A percentile compares a stretch with the other conserved stretches of the same genome.
Conservation (phyloP, 2,797 vertebrate genomes). For the Syngnathus acus region DNA sequence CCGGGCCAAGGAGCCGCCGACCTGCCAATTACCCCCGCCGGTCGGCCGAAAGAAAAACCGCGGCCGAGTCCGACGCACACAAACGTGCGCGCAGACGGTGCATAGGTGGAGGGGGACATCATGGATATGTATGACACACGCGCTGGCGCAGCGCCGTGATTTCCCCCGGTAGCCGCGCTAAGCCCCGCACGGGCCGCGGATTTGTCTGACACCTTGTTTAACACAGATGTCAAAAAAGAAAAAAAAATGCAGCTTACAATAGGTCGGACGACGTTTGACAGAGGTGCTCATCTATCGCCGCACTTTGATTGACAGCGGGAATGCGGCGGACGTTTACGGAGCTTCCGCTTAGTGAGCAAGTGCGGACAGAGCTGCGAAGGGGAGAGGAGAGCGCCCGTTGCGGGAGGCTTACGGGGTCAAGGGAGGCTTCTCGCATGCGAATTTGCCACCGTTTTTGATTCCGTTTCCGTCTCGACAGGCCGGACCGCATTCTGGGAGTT, state of each 20-base stretch:
- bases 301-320: slow-evolving; percentile 54
- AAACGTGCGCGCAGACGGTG: slow-evolving; percentile 12
- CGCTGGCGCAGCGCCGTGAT: slow-evolving; percentile 57
- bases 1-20: slow-evolving; percentile 44
- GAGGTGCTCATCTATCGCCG: slow-evolving; percentile 38
- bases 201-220: slow-evolving; percentile 57
- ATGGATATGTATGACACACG: slow-evolving; percentile 62
- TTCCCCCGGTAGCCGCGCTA: slow-evolving; percentile 61
- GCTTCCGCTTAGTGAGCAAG: slow-evolving; percentile 56
- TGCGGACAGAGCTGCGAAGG: slow-evolving; percentile 36
- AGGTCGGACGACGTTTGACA: slow-evolving; percentile 34
- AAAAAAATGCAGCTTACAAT: slow-evolving; percentile 1
- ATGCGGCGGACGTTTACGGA: slow-evolving; percentile 46
- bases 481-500: background rate
- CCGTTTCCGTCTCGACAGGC: background rate
- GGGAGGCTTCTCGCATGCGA: slow-evolving; percentile 26
- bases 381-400: slow-evolving; percentile 35
- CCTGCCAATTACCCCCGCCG: slow-evolving; percentile 61
- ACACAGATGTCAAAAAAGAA: slow-evolving; percentile 63
- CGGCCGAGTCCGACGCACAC: slow-evolving; percentile 10
- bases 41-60: slow-evolving; percentile 22
- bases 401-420: slow-evolving; percentile 34
- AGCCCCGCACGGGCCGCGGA: slow-evolving; percentile 46
- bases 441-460: slow-evolving; percentile 11
- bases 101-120: slow-evolving; percentile 32